Evolutionary conservation across 2,113 vertebrate species (phyloP).

Genomic region (Aegithalos caudatus): DNA sequence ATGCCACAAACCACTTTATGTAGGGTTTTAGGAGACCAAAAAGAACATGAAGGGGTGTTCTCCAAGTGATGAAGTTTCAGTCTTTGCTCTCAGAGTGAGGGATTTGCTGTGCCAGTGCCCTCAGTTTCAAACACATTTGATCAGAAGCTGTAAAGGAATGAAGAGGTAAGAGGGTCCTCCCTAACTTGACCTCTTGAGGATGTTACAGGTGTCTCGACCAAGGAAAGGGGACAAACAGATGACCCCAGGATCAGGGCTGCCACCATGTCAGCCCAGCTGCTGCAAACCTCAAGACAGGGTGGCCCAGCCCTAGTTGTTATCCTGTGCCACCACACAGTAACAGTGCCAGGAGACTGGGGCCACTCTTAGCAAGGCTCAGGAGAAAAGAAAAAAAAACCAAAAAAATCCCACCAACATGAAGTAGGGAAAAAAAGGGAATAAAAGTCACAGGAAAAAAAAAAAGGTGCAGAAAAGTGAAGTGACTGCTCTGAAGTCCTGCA

Average conservation of each 20-base stretch:
- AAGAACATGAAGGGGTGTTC: background rate
- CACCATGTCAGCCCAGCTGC: background rate
- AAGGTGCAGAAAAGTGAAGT: background rate
- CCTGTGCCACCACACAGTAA: rapidly evolving
- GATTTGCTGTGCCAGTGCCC: background rate
- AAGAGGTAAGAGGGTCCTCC: background rate
- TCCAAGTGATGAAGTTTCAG: background rate
- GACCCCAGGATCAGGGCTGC: background rate
- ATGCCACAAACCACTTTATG: background rate
- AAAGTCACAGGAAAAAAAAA: background rate
- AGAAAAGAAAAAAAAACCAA: no score
- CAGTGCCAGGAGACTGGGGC: background rate
- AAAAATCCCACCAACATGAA: background rate
- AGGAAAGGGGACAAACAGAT: background rate
- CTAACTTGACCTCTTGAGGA: background rate
- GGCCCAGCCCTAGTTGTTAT: background rate
- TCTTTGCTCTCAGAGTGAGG: background rate
- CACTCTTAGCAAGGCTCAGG: background rate
- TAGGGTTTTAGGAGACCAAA: background rate
- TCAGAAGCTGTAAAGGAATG: background rate
- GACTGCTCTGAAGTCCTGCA: background rate
- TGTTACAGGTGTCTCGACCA: background rate
- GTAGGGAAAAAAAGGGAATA: no score
- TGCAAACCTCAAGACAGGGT: background rate
- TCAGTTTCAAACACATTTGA: rapidly evolving